Percentiles rank a stretch among this genome's conserved stretches.
Evolutionary conservation across 64 coral and sea anemone genomes (phyloP).

Genomic region (Dendrophyllia cribrosa): DNA sequence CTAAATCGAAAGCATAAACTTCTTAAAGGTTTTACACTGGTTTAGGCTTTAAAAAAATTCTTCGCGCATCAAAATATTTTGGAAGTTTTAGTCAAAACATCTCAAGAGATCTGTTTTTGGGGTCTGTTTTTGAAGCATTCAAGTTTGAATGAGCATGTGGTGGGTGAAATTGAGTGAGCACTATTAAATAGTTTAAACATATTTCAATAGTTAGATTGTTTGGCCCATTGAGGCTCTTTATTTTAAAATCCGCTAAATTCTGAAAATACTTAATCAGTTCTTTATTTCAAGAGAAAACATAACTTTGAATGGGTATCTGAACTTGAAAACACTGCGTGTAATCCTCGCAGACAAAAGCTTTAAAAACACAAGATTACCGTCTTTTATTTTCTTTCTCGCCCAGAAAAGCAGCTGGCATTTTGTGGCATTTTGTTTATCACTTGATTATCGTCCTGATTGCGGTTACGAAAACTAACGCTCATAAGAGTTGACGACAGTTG

Average conservation of each 20-base stretch:
- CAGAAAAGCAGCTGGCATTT: constrained; percentile 14
- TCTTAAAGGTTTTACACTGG: too few relatives aligned
- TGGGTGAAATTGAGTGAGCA: neutral
- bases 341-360: constrained; percentile 3
- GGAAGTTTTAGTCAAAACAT: neutral
- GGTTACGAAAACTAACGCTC: neutral
- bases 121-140: neutral
- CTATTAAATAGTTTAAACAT: too few relatives aligned
- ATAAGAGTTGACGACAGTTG: constrained; percentile 5
- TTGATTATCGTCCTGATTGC: neutral
- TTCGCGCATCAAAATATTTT: neutral
- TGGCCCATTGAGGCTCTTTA: neutral
- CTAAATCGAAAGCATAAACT: too few relatives aligned
- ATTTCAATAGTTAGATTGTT: neutral
- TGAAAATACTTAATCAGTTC: constrained; percentile 12
- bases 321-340: constrained; percentile 13
- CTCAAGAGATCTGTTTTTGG: neutral
- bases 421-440: constrained; percentile 15
- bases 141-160: neutral
- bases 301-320: neutral
- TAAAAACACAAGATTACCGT: constrained; percentile 8
- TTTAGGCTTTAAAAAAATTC: too few relatives aligned
- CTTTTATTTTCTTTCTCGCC: neutral
- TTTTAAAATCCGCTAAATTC: constrained; percentile 5
- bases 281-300: neutral